A percentile compares a stretch with the other conserved stretches of the same genome.
Evolutionary conservation across 2,113 vertebrate species (phyloP).

Genomic region (Camarhynchus parvulus): DNA sequence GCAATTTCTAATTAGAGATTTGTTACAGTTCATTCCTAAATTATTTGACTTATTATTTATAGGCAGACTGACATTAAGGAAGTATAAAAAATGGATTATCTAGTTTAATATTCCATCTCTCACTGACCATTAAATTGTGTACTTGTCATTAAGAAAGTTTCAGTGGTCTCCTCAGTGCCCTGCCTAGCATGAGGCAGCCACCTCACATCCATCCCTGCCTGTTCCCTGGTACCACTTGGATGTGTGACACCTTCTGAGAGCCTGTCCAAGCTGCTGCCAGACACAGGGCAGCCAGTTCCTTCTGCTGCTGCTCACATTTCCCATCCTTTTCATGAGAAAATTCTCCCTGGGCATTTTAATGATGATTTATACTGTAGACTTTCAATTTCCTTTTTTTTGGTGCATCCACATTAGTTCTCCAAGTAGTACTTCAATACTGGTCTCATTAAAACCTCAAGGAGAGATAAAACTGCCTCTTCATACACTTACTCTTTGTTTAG

Average conservation of each 20-base stretch:
- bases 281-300: neutral
- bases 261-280: neutral
- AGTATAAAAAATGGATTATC: accelerated
- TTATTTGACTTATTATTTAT: neutral
- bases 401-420: neutral
- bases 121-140: neutral
- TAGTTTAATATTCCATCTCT: neutral
- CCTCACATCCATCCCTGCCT: neutral
- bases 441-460: neutral
- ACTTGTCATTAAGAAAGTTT: neutral
- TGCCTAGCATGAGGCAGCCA: neutral
- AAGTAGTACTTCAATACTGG: neutral
- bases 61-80: neutral
- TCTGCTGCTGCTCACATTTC: neutral
- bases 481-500: neutral
- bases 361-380: neutral
- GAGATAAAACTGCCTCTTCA: neutral
- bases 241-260: neutral
- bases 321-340: neutral
- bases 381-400: neutral
- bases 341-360: neutral
- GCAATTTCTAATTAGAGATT: neutral
- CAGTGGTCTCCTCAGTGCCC: neutral
- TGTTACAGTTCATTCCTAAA: neutral
- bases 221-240: neutral